Base-by-base conservation (phyloP, 2,888 invertebrate genomes). In the Sphaerophoria taeniata region DNA sequence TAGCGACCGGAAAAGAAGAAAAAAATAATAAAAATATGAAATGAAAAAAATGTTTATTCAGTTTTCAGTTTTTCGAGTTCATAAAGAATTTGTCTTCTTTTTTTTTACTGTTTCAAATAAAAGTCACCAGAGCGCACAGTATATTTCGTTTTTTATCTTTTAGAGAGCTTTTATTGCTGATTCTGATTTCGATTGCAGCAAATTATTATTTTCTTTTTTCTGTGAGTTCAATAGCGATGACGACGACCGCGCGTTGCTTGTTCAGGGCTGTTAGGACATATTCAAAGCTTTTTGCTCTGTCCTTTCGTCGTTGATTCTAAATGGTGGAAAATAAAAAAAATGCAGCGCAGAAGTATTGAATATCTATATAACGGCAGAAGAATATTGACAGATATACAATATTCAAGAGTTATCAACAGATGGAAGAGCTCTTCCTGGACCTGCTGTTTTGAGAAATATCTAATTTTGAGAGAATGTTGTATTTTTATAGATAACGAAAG, bases 41-140 rank as follows among this genome's bases (percentile, higher is more conserved):
- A 14, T 24, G 39, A 79, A 11, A 82, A 76, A 67, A 75, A 75
- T 71, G 43, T 75, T 58, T 70, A 58, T 55, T 73, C 65, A 63
- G 60, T 60, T 60, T 65, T 49, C 47, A 58, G 36, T 63, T 47
- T 14, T 24, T 24, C 24, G 55, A 58, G 80, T 80, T 63, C 80
- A 80, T 74, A 67, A 80, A 70, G 53, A 74, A 70, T 63, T 56
- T 45, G 31, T 49, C 39, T 60, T 6, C 24, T 71, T 53, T 56
- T 33, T 31, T 16, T 45, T 11, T 45, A 6, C 7, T 39, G 16
- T 53, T 53, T 39, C 39, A 67, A 67, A 53, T 51, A 67, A 55
- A 60, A 53, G 24, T 56, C 39, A 67, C n/a, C n/a, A 39, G 36
- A 74, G 36, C 12, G 43, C 12, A 49, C 31, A 58, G 31, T 47